Base-by-base conservation (phyloP, 2,888 invertebrate species). In the Seladonia tumulorum region DNA sequence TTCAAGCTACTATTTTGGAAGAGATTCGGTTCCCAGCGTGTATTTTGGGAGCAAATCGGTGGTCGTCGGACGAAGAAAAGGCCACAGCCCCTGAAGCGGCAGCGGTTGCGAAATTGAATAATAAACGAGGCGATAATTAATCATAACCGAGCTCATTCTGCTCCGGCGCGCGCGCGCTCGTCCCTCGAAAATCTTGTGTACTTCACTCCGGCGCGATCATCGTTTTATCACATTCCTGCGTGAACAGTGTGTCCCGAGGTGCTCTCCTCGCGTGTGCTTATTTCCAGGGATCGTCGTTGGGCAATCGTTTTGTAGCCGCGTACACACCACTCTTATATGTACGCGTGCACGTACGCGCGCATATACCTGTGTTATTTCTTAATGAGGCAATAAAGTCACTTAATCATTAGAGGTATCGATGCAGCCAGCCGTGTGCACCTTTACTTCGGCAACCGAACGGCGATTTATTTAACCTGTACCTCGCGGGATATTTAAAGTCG, bases 301-400 rank as follows among this genome's bases (percentile, higher is more conserved):
- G 85, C 75, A 86, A 86, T 74, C 74, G 72, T 78, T 77, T 77
- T 71, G 77, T 83, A 60, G 68, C 75, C 73, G 47, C 29, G 42
- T n/a, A 49, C 45, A 10, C 29, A n/a, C n/a, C n/a, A n/a, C 47
- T 10, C 47, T 45, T 42, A 73, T 72, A 49, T 2, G 3, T 3
- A 35, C 35, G 35, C 73, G 66, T 35, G 18, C 29, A 66, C 35
- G 18, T 18, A 16, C 63, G 66, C 18, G 83, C 72, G 76, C 76
- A 75, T 70, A 79, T 77, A 63, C 85, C 83, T n/a, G 76, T 49
- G 81, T 82, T 77, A 82, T 77, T 86, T 75, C 82, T 85, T 86
- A 85, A 85, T 80, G 87, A 87, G 81, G 86, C 86, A 86, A 87
- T 86, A 85, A 86, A 85, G 79, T 85, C 85, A 80, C 85, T 85